Evolutionary conservation across 2,113 vertebrate genomes (phyloP).

Genomic region (Myiozetetes cayanensis): DNA sequence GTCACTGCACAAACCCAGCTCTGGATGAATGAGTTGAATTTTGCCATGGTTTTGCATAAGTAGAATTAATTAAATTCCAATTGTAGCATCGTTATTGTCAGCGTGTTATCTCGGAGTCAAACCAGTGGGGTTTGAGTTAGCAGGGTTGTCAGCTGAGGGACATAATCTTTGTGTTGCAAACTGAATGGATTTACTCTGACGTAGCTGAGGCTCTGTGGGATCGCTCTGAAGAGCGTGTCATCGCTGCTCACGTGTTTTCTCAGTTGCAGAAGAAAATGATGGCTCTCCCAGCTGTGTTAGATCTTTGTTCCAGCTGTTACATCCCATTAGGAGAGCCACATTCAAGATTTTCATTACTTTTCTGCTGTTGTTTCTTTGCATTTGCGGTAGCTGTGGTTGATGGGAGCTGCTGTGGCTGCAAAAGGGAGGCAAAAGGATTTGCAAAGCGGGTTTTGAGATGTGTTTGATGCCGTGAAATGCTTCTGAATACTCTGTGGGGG

Average conservation of each 20-base stretch:
- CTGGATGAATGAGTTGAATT: slow-evolving; percentile 41
- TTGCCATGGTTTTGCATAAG: slow-evolving; percentile 51
- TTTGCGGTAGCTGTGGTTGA: slow-evolving; percentile 37
- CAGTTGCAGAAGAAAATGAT: neutral
- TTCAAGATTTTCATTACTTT: slow-evolving; percentile 38
- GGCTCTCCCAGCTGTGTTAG: slow-evolving; percentile 51
- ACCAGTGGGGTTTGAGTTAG: slow-evolving; percentile 46
- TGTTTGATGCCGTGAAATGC: slow-evolving; percentile 36
- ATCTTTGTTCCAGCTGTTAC: slow-evolving; percentile 66
- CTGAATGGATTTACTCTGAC: slow-evolving; percentile 52
- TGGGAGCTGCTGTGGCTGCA: slow-evolving; percentile 10
- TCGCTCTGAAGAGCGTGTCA: slow-evolving; percentile 22
- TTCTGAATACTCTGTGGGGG: slow-evolving; percentile 8
- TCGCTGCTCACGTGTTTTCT: neutral
- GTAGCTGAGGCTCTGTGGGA: neutral
- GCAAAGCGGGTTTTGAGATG: neutral
- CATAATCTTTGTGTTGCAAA: slow-evolving; percentile 21
- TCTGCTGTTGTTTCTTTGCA: slow-evolving; percentile 62
- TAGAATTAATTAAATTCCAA: slow-evolving; percentile 56
- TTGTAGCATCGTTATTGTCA: slow-evolving; percentile 52
- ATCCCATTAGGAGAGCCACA: slow-evolving; percentile 53
- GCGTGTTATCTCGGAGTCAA: slow-evolving; percentile 21
- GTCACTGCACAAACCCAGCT: neutral
- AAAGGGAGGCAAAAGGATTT: slow-evolving; percentile 45
- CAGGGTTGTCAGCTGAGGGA: slow-evolving; percentile 51